phyloP scores from a whole-genome alignment of 2,113 vertebrate genomes.

The Pyrgilauda ruficollis region DNA sequence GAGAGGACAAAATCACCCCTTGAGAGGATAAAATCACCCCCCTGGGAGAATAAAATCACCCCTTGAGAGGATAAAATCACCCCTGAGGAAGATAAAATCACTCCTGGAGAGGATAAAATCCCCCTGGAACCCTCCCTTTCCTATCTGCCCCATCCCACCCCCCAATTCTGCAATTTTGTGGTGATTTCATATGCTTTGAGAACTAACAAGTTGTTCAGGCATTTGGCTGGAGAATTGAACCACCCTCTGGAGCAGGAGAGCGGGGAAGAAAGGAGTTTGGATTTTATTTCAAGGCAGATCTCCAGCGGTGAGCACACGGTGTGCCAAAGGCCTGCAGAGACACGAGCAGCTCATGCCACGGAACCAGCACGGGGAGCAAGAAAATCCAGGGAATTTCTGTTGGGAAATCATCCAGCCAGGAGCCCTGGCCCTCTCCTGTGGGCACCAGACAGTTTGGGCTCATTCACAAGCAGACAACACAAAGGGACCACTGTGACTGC shows the following conservation, averaged over 20 bases:
- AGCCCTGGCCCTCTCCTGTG: not conserved
- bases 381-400: not conserved
- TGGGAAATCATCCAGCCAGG: not conserved
- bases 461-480: not conserved
- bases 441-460: not conserved
- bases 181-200: rapidly evolving
- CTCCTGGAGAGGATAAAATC: not conserved
- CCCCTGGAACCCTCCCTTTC: rapidly evolving
- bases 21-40: not conserved
- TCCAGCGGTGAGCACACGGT: rapidly evolving
- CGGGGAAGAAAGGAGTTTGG: not conserved
- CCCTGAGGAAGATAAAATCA: not conserved
- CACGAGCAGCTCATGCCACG: not conserved
- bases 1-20: not conserved
- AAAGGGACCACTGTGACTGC: not conserved
- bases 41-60: not conserved
- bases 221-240: not conserved
- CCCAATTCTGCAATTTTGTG: not conserved
- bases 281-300: not conserved
- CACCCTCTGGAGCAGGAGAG: not conserved
- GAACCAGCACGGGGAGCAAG: not conserved
- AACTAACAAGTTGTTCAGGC: not conserved
- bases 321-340: not conserved
- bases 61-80: not conserved
- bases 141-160: not conserved